phyloP scores from a whole-genome alignment of 2,888 invertebrate species.

The Morpho achilles region DNA sequence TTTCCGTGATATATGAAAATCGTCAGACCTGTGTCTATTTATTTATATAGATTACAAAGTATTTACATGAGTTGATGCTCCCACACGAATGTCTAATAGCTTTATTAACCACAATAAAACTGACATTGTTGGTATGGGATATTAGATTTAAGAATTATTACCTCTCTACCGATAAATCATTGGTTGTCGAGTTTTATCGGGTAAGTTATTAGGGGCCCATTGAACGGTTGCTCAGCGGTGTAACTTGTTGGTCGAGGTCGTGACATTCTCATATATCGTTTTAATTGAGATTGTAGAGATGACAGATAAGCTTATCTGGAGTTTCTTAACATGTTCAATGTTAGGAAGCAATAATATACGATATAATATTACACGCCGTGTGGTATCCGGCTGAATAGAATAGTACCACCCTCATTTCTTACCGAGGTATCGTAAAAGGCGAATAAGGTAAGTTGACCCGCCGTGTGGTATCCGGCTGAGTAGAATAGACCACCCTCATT shows the following conservation, averaged over 20 bases:
- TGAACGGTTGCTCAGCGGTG: conserved; percentile 12
- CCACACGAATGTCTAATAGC: conserved; percentile 14
- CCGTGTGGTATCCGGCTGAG: no score
- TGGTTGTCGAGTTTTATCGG: conserved; percentile 11
- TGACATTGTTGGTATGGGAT: conserved; percentile 17
- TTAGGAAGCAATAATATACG: no score
- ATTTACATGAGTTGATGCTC: background rate
- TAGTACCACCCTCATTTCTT: no score
- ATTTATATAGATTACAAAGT: no score
- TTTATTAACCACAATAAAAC: conserved; percentile 21
- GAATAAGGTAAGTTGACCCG: no score
- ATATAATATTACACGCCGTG: no score
- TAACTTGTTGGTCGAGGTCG: conserved; percentile 12
- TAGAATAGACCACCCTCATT: no score
- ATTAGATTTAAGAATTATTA: conserved; percentile 17
- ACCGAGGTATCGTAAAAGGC: no score
- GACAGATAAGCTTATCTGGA: conserved; percentile 13
- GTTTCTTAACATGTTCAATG: background rate
- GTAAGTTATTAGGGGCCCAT: conserved; percentile 21
- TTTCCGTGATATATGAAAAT: no score
- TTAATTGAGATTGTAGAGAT: conserved; percentile 18
- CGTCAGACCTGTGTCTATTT: no score
- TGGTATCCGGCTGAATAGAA: no score
- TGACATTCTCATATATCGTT: conserved; percentile 17
- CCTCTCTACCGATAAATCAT: conserved; percentile 16